phyloP scores from a whole-genome alignment of 1,140 invertebrate species.

The Phenacoccus solenopsis region DNA sequence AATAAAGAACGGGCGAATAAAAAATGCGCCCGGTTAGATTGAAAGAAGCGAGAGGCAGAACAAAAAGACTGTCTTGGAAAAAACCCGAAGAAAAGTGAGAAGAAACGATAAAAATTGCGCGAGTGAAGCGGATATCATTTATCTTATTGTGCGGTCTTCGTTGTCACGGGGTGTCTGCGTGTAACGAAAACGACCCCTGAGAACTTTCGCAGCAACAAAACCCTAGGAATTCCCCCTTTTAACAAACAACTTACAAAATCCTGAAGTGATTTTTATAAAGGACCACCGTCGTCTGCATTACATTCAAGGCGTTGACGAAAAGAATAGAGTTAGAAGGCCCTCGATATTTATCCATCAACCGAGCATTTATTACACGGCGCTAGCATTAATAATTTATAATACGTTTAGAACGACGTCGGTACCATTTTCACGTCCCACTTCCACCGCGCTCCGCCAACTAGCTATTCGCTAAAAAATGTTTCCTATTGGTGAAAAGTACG shows the following conservation, averaged over 20 bases:
- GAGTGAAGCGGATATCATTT: conserved; percentile 1
- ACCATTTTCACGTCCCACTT: too few relatives aligned
- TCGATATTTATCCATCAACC: neutral
- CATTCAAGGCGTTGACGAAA: neutral
- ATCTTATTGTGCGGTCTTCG: conserved; percentile 1
- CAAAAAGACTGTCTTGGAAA: too few relatives aligned
- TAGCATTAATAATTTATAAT: neutral
- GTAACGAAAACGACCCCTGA: neutral
- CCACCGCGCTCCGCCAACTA: too few relatives aligned
- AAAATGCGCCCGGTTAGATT: neutral
- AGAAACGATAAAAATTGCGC: neutral
- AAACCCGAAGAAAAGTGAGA: neutral
- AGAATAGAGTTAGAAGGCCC: neutral
- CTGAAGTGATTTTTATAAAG: neutral
- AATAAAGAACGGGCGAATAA: neutral
- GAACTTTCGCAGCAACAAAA: neutral
- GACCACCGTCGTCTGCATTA: neutral
- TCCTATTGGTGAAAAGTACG: too few relatives aligned
- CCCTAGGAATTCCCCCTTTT: neutral
- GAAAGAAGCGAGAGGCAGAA: neutral
- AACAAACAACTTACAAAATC: conserved; percentile 2
- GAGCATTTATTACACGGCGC: neutral
- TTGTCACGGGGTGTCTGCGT: neutral
- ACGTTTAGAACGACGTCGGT: too few relatives aligned
- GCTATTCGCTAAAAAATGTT: too few relatives aligned